phyloP scores from a whole-genome alignment of 2,113 vertebrate species.

The Syrmaticus mikado region DNA sequence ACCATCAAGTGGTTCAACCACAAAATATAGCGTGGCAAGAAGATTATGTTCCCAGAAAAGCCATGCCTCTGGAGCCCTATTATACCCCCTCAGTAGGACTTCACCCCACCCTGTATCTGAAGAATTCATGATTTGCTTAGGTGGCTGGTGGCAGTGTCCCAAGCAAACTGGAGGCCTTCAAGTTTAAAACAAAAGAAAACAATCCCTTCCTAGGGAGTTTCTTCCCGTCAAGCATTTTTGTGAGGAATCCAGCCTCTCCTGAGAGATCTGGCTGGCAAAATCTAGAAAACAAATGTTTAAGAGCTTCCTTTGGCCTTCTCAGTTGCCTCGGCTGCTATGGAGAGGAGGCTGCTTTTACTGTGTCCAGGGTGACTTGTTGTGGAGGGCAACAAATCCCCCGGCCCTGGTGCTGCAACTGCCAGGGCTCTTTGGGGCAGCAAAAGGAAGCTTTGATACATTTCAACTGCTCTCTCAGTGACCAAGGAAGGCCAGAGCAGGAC shows the following conservation, averaged over 20 bases:
- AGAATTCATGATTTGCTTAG: conserved; percentile 5
- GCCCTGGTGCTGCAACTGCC: neutral
- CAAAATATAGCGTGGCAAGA: neutral
- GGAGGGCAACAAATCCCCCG: neutral
- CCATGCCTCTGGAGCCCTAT: neutral
- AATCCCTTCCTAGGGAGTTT: conserved; percentile 45
- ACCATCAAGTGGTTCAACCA: neutral
- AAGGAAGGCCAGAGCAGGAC: rapidly evolving
- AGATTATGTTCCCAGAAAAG: conserved; percentile 1
- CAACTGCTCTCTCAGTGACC: neutral
- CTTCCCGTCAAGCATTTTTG: conserved; percentile 56
- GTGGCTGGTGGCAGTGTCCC: conserved; percentile 29
- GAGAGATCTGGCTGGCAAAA: conserved; percentile 46
- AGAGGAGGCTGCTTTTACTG: neutral
- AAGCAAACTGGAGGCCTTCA: conserved; percentile 41
- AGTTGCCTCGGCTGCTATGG: neutral
- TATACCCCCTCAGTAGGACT: neutral
- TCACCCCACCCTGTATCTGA: neutral
- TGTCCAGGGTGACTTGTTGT: neutral
- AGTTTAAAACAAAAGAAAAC: conserved; percentile 47
- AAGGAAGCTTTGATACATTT: neutral
- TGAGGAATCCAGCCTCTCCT: conserved; percentile 18
- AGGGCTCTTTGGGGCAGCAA: neutral
- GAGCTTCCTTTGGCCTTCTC: neutral
- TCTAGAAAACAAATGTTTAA: conserved; percentile 13